phyloP scores from a whole-genome alignment of 2,888 invertebrate genomes.

The Diarsia rubi region DNA sequence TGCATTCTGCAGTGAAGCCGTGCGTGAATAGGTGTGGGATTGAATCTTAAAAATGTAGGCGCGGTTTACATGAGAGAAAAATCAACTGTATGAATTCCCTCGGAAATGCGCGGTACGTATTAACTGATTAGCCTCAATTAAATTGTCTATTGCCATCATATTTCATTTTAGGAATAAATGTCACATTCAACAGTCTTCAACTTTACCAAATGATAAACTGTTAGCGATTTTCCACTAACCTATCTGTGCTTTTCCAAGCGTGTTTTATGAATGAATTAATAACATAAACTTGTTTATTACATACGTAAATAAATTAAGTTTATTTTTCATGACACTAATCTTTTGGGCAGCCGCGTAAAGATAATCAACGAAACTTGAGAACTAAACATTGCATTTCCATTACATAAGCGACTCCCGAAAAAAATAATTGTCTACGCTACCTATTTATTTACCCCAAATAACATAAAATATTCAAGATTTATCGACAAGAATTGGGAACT shows the following conservation, averaged over 20 bases:
- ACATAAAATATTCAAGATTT: slow-evolving; percentile 44
- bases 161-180: neutral
- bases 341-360: too few relatives aligned
- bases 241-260: neutral
- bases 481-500: slow-evolving; percentile 35
- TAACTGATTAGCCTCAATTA: neutral
- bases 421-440: neutral
- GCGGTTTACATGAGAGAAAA: slow-evolving; percentile 5
- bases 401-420: too few relatives aligned
- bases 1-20: slow-evolving; percentile 87
- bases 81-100: neutral
- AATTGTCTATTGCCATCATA: neutral
- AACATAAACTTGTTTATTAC: too few relatives aligned
- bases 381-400: neutral
- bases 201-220: neutral
- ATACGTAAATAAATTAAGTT: too few relatives aligned
- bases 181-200: neutral
- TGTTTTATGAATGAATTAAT: too few relatives aligned
- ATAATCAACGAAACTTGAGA: neutral
- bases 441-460: slow-evolving; percentile 21
- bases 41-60: slow-evolving; percentile 66
- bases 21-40: slow-evolving; percentile 77
- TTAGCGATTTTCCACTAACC: neutral
- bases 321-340: too few relatives aligned
- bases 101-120: neutral